Base-by-base conservation (phyloP, 1,140 invertebrate genomes). In the Papilio xuthus region DNA sequence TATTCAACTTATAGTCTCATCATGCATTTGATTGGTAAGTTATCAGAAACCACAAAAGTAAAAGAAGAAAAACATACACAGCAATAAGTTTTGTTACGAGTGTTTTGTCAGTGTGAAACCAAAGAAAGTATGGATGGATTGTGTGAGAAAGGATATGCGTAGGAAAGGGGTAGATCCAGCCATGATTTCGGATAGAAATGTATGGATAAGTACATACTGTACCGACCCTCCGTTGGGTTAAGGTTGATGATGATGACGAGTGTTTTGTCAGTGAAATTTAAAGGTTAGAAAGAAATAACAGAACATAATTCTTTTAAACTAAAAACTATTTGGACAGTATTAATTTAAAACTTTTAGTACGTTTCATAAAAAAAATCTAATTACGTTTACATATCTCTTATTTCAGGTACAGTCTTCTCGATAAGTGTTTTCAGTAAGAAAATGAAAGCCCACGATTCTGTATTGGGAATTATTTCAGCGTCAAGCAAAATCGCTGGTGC, bases 371-470 rank as follows among this genome's bases (percentile, higher is more conserved):
- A 18, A 47, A 6, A 10, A 1, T 47, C 0, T 18, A 4, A 4
- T 4, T 15, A 12, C 0, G 4, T 18, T 20, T 20, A 20, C 20
- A 53, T 53, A 53, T 3, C 18, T 53, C 50, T 53, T 69, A 89
- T 87, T 67, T 15, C 83, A 94, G 92, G 93, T 69, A 93, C 93
- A 7, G 78, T 93, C 53, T 89, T 94, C 32, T 87, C 89, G 4
- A 93, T 94, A 77, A 92, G 88, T 69, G 84, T 94, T 20, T 93
- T 94, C 82, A 94, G 90, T 81, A 92, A 87, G 72, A 90, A 89
- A 75, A 74, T 94, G 28, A 87, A 90, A 79, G 85, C 88, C 18
- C 91, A 94, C 56, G 94, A 94, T 77, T 83, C 91, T 1, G 82
- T 94, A 8, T 83, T 94, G 10, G 94, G 92, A 44, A 91, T 92